A percentile compares a stretch with the other conserved stretches of the same genome.
These are phyloP conservation scores for Orthochromis indermauri DNA, from an alignment of 2,113 vertebrate species.

Conservation along the genomic window DNA sequence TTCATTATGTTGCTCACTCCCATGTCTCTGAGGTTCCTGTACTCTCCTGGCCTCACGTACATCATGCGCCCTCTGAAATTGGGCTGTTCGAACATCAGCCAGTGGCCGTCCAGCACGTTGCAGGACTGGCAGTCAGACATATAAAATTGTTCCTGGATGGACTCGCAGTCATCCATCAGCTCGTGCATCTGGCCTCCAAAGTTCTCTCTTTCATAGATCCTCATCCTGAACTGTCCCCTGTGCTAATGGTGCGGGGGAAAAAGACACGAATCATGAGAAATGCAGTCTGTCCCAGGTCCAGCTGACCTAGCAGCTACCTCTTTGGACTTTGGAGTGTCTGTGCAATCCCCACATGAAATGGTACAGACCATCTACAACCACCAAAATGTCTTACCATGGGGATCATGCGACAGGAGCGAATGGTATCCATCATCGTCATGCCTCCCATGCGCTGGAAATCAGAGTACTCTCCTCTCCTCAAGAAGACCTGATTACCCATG, in stretches of 20 bases:
- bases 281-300: neutral
- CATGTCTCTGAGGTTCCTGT: constrained; percentile 48
- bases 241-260: constrained; percentile 6
- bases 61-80: constrained; percentile 55
- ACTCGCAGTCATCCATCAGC: constrained; percentile 65
- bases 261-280: neutral
- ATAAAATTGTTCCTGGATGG: constrained; percentile 50
- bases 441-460: constrained; percentile 45
- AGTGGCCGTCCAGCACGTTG: constrained; percentile 69
- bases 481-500: constrained; percentile 54
- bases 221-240: constrained; percentile 62
- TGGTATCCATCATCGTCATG: constrained; percentile 43
- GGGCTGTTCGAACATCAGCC: constrained; percentile 67
- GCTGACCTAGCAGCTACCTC: neutral
- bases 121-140: constrained; percentile 69
- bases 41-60: constrained; percentile 60
- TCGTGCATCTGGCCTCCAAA: constrained; percentile 65
- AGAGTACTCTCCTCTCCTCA: constrained; percentile 56
- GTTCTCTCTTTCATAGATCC: constrained; percentile 68
- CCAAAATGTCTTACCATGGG: constrained; percentile 39
- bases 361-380: neutral
- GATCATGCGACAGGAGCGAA: constrained; percentile 59
- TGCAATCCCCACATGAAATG: neutral
- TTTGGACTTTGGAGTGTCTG: neutral
- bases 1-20: constrained; percentile 19